phyloP scores from a whole-genome alignment of 1,140 invertebrate genomes.

The Dinothrombium tinctorium region DNA sequence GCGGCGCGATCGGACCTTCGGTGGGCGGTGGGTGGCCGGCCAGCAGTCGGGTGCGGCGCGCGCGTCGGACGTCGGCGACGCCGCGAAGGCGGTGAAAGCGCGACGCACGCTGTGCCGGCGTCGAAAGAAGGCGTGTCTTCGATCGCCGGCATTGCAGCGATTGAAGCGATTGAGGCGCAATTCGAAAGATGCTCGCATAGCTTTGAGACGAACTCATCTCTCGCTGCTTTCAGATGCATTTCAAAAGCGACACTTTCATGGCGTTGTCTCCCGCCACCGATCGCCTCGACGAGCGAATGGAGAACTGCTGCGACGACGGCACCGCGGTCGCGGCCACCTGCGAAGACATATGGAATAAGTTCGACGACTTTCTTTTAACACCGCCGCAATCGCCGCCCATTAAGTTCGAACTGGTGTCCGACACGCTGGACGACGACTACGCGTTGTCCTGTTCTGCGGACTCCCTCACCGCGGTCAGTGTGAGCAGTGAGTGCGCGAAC shows the following conservation, averaged over 20 bases:
- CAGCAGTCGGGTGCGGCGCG: background rate
- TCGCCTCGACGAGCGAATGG: too few relatives aligned
- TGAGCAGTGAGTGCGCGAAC: background rate
- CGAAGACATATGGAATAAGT: constrained; percentile 10
- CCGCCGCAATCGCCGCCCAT: constrained; percentile 8
- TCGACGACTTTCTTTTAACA: constrained; percentile 5
- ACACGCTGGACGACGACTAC: background rate
- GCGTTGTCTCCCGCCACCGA: too few relatives aligned
- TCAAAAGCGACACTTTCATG: too few relatives aligned
- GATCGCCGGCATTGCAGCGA: too few relatives aligned
- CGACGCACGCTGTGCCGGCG: background rate
- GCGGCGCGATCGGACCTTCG: background rate
- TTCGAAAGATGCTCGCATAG: too few relatives aligned
- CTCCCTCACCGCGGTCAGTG: background rate
- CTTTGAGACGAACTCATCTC: too few relatives aligned
- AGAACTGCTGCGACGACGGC: too few relatives aligned
- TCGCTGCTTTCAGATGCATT: too few relatives aligned
- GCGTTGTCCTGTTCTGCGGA: background rate
- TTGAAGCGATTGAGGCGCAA: too few relatives aligned
- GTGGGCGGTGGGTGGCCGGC: background rate
- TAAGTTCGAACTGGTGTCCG: background rate
- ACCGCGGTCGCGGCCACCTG: too few relatives aligned
- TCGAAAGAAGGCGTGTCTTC: too few relatives aligned
- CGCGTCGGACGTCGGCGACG: background rate
- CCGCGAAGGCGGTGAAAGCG: background rate